Conservation (phyloP, 2,113 vertebrate species). For the Cairina moschata region DNA sequence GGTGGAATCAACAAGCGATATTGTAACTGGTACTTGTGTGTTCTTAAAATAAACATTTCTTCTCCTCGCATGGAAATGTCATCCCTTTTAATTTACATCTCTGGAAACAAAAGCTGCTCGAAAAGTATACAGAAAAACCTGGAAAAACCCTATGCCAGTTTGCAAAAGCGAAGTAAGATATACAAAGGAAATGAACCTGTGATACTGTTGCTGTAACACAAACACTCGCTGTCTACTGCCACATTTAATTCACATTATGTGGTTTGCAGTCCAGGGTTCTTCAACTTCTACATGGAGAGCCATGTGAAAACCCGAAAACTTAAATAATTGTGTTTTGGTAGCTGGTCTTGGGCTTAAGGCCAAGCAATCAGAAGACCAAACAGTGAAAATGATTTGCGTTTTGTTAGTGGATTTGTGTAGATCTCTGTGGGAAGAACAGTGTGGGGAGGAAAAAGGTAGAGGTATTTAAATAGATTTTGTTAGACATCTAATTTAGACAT, state of each 20-base stretch:
- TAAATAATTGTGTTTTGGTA: not conserved
- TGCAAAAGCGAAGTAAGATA: conserved; percentile 61
- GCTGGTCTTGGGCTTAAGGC: not conserved
- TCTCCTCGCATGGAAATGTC: conserved; percentile 55
- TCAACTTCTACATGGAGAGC: not conserved
- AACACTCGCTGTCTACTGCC: conserved; percentile 21
- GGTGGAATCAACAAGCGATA: conserved; percentile 64
- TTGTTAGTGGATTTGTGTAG: not conserved
- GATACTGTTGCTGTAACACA: conserved; percentile 56
- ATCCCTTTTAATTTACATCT: conserved; percentile 57
- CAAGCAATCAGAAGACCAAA: not conserved
- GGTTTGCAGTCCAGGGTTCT: conserved; percentile 12
- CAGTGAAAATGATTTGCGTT: not conserved
- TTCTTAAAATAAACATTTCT: conserved; percentile 76
- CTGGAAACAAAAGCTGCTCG: conserved; percentile 63
- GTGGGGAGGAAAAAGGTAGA: not conserved
- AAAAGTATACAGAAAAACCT: conserved; percentile 69
- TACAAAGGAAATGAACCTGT: conserved; percentile 74
- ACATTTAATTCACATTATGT: conserved; percentile 60
- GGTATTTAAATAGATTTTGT: not conserved
- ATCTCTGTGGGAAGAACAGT: not conserved
- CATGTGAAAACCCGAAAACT: conserved; percentile 10
- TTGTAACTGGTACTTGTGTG: conserved; percentile 23
- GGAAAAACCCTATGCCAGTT: conserved; percentile 26
- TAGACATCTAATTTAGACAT: not conserved